phyloP scores from a whole-genome alignment of 2,888 invertebrate genomes.

The Apodemia duryi region DNA sequence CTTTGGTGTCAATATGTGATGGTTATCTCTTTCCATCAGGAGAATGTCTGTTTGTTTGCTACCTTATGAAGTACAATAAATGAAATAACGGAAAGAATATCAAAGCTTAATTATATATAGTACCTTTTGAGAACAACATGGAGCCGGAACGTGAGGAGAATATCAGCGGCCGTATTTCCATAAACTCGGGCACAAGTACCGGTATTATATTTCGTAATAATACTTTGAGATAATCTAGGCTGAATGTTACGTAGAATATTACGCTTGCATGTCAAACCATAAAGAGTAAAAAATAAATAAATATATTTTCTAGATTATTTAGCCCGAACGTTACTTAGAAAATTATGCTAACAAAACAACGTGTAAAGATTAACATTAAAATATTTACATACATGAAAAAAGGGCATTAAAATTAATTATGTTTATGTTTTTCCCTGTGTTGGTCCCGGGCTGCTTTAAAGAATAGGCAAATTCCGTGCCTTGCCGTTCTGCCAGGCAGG shows the following conservation, averaged over 20 bases:
- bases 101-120: conserved; percentile 24
- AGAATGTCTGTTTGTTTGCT: too few relatives aligned
- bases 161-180: conserved; percentile 42
- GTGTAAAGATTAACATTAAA: background rate
- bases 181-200: conserved; percentile 25
- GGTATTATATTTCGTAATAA: conserved; percentile 21
- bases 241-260: background rate
- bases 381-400: background rate
- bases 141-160: conserved; percentile 50
- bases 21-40: too few relatives aligned
- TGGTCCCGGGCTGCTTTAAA: too few relatives aligned
- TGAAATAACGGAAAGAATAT: too few relatives aligned
- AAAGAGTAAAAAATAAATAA: background rate
- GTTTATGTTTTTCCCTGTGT: too few relatives aligned
- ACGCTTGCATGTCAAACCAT: background rate
- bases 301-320: too few relatives aligned
- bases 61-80: too few relatives aligned
- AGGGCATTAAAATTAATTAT: too few relatives aligned
- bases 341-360: background rate
- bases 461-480: too few relatives aligned
- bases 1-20: too few relatives aligned
- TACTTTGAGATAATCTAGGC: conserved; percentile 15
- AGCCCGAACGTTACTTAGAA: background rate
- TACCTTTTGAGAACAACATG: conserved; percentile 38
- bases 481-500: too few relatives aligned